phyloP scores from a whole-genome alignment of 2,113 vertebrate species.

The Pluvialis apricaria region DNA sequence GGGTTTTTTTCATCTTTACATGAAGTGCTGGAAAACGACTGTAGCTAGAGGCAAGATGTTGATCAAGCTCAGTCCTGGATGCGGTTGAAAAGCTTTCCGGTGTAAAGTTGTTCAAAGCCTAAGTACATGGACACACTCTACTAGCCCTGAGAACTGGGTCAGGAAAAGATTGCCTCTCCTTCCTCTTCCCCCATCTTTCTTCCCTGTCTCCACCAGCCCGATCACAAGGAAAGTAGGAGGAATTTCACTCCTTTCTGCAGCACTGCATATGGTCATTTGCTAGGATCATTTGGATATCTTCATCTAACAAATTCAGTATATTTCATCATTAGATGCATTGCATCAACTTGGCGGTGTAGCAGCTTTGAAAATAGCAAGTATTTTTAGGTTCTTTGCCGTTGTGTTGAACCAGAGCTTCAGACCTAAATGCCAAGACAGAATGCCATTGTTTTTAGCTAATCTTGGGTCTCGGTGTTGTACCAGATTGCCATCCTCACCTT shows the following conservation, averaged over 20 bases:
- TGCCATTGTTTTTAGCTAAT: not conserved
- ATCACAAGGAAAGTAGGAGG: not conserved
- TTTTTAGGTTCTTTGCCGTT: not conserved
- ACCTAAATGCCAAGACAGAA: not conserved
- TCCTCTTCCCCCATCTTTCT: not conserved
- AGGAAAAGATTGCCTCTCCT: not conserved
- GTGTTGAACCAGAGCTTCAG: not conserved
- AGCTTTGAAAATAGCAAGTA: not conserved
- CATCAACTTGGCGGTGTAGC: not conserved
- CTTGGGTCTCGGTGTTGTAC: not conserved
- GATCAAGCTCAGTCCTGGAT: not conserved
- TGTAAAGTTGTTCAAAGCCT: not conserved
- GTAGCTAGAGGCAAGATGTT: not conserved
- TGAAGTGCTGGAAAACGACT: not conserved
- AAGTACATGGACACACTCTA: not conserved
- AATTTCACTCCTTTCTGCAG: not conserved
- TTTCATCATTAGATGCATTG: not conserved
- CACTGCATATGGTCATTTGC: not conserved
- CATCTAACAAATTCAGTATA: not conserved
- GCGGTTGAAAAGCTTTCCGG: not conserved
- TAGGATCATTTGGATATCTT: not conserved
- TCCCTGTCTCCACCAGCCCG: not conserved
- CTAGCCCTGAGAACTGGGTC: not conserved
- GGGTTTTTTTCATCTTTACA: not conserved
- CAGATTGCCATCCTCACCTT: not conserved